Conservation (phyloP, 2,113 vertebrate genomes). For the Ptilonorhynchus violaceus region DNA sequence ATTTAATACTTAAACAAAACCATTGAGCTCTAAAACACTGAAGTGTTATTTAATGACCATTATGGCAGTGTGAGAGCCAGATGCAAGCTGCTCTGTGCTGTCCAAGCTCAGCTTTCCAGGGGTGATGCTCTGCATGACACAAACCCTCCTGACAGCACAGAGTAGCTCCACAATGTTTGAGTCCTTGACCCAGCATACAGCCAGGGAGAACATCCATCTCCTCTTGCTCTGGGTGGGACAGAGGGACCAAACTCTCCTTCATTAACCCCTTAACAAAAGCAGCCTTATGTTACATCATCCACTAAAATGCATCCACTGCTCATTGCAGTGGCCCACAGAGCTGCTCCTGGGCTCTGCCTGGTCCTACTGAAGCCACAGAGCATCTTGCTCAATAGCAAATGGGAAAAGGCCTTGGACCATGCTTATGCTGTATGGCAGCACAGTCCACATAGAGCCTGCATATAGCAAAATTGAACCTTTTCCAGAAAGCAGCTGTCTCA, state of each 20-base stretch:
- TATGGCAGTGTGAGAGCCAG: background rate
- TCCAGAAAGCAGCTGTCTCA: background rate
- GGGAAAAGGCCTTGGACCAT: background rate
- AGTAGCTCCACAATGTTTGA: background rate
- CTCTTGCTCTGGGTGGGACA: background rate
- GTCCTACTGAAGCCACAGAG: background rate
- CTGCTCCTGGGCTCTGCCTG: background rate
- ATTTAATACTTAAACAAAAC: background rate
- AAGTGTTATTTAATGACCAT: background rate
- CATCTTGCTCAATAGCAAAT: background rate
- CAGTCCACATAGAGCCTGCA: background rate
- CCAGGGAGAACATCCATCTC: background rate
- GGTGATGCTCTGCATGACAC: background rate
- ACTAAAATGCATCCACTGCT: background rate
- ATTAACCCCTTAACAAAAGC: background rate
- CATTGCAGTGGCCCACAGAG: background rate
- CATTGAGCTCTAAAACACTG: background rate
- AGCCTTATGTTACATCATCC: background rate
- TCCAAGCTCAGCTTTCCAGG: background rate
- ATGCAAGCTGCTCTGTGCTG: background rate
- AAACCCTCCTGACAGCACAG: background rate
- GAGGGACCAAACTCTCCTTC: background rate
- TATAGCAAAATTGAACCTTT: background rate
- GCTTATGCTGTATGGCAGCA: background rate
- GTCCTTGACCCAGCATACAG: background rate